phyloP scores from a whole-genome alignment of 2,113 vertebrate species.

The Candoia aspera region DNA sequence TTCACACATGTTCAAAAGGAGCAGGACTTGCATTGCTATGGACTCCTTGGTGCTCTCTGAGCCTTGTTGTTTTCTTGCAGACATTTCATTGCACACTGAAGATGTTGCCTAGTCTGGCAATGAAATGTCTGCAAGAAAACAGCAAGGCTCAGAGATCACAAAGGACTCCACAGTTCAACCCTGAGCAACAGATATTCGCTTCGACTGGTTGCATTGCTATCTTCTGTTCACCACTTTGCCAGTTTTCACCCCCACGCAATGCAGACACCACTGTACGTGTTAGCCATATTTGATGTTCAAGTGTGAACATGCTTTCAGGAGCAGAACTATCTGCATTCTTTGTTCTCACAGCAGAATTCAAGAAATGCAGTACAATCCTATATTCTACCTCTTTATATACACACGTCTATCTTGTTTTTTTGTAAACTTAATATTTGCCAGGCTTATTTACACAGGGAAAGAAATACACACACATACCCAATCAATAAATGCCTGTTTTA shows the following conservation, averaged over 20 bases:
- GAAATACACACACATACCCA: background rate
- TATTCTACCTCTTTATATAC: background rate
- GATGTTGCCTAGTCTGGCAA: too few relatives aligned
- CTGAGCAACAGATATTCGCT: too few relatives aligned
- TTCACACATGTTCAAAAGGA: background rate
- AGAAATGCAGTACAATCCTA: background rate
- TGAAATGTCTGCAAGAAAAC: too few relatives aligned
- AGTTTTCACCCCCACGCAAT: background rate
- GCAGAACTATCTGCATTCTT: slow-evolving; percentile 32
- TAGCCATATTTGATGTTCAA: background rate
- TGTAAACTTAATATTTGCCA: background rate
- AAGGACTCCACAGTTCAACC: too few relatives aligned
- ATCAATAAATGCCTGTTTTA: background rate
- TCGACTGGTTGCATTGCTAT: background rate
- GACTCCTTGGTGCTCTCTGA: too few relatives aligned
- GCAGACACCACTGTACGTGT: background rate
- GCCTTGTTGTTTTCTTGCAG: too few relatives aligned
- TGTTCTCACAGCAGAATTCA: slow-evolving; percentile 23
- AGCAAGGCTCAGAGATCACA: too few relatives aligned
- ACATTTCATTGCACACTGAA: too few relatives aligned
- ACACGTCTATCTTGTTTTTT: background rate
- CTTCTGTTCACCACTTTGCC: background rate
- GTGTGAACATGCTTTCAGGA: slow-evolving; percentile 1
- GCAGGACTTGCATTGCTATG: background rate
- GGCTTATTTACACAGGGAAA: background rate